Conservation (phyloP, 1,140 invertebrate genomes). For the Zophobas atratus region DNA sequence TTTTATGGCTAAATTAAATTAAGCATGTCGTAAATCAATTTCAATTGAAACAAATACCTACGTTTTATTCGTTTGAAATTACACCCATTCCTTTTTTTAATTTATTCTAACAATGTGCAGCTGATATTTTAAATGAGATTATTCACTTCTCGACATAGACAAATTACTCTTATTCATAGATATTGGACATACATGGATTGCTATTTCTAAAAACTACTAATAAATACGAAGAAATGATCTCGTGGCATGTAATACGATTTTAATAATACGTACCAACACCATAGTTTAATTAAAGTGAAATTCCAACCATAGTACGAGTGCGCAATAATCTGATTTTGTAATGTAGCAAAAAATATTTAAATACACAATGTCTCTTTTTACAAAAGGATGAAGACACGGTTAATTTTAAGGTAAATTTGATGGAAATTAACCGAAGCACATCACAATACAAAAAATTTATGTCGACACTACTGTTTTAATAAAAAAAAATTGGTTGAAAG, state of each 20-base stretch:
- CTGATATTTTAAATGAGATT: too few relatives aligned
- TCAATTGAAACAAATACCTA: too few relatives aligned
- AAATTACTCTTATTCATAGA: too few relatives aligned
- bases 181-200: too few relatives aligned
- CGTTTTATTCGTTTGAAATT: too few relatives aligned
- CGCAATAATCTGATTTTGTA: slow-evolving; percentile 9
- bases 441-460: not conserved
- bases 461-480: not conserved
- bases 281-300: slow-evolving; percentile 21
- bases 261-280: slow-evolving; percentile 8
- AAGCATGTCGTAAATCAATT: too few relatives aligned
- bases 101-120: too few relatives aligned
- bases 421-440: not conserved
- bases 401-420: slow-evolving; percentile 16
- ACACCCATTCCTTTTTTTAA: too few relatives aligned
- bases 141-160: too few relatives aligned
- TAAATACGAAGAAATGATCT: slow-evolving; percentile 29
- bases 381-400: not conserved
- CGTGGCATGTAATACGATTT: slow-evolving; percentile 23
- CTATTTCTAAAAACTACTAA: not conserved
- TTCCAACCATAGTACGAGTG: not conserved
- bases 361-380: slow-evolving; percentile 7
- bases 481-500: not conserved
- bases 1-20: too few relatives aligned
- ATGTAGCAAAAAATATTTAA: not conserved